These are phyloP conservation scores for Catocala fraxini DNA, from an alignment of 2,888 invertebrate genomes.

Conservation along the genomic window DNA sequence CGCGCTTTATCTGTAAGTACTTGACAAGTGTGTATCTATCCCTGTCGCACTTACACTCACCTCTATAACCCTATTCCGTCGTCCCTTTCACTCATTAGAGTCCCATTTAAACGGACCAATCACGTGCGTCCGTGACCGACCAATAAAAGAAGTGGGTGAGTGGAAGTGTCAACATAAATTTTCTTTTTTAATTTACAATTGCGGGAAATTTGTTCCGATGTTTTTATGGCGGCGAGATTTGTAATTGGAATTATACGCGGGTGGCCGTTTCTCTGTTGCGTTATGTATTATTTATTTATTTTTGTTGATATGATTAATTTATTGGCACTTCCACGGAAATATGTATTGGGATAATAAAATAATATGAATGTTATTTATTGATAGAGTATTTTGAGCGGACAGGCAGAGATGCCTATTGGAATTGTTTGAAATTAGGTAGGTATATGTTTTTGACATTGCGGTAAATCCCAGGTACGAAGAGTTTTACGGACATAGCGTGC, in stretches of 20 bases:
- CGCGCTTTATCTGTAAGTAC: conserved; percentile 81
- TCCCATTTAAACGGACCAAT: conserved; percentile 82
- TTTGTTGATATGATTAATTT: conserved; percentile 21
- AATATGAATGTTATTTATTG: conserved; percentile 20
- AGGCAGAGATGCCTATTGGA: too few relatives aligned
- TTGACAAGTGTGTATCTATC: conserved; percentile 84
- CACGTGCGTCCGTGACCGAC: conserved; percentile 71
- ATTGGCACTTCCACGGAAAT: conserved; percentile 17
- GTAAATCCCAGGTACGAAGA: too few relatives aligned
- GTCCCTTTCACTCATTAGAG: conserved; percentile 76
- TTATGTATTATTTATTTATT: conserved; percentile 24
- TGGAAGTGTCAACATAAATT: conserved; percentile 83
- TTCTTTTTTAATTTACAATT: conserved; percentile 71
- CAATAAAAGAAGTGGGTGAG: conserved; percentile 83
- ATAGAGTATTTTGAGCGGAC: background rate
- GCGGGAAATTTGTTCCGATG: conserved; percentile 53
- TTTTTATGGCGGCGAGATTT: conserved; percentile 41
- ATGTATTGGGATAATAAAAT: conserved; percentile 18
- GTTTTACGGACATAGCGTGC: too few relatives aligned
- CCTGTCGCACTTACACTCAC: conserved; percentile 61
- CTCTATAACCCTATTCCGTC: conserved; percentile 55
- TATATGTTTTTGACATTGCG: background rate
- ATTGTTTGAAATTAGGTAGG: too few relatives aligned
- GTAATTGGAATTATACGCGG: conserved; percentile 39
- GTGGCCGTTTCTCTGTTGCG: conserved; percentile 36